Evolutionary conservation across 37 sponge, comb jelly and placozoan species (phyloP).

Genomic region (Cliona cf. orientalis): DNA sequence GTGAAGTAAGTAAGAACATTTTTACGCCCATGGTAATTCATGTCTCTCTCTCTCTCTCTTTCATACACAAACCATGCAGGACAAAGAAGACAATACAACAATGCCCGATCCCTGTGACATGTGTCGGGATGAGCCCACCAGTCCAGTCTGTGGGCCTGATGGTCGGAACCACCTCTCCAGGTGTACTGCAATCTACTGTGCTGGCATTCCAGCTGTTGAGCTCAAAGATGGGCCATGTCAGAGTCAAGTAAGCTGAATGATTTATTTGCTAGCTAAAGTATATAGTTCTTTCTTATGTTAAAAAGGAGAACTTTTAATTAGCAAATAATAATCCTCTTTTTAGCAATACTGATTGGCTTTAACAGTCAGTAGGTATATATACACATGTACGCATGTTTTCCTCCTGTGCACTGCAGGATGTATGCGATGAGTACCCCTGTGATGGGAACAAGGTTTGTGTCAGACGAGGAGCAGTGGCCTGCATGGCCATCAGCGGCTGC

Average conservation of each 20-base stretch:
- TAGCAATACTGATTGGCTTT: no score
- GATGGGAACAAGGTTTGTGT: conserved; percentile 7
- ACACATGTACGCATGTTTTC: not conserved
- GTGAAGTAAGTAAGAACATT: conserved; percentile 1
- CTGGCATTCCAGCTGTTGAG: conserved; percentile 25
- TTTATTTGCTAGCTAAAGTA: not conserved
- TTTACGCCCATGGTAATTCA: no score
- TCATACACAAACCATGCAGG: not conserved
- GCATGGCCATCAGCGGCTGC: conserved; percentile 33
- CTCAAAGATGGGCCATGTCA: conserved; percentile 47
- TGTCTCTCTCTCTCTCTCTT: not conserved
- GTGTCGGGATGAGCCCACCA: not conserved
- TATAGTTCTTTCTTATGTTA: not conserved
- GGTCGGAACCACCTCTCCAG: conserved; percentile 33
- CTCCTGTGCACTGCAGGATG: conserved; percentile 22
- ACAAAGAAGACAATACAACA: not conserved
- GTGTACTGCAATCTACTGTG: conserved; percentile 55
- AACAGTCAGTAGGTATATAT: not conserved
- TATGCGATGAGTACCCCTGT: conserved; percentile 45
- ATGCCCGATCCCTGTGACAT: not conserved
- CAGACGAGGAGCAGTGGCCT: conserved; percentile 28
- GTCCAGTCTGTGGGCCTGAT: conserved; percentile 55
- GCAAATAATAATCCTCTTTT: no score
- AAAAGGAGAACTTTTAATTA: no score
- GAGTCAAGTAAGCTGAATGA: conserved; percentile 30